Percentiles rank a stretch among this genome's conserved stretches.
These are phyloP conservation scores for Catharus minimus DNA, from an alignment of 2,113 vertebrate genomes.

Conservation along the genomic window DNA sequence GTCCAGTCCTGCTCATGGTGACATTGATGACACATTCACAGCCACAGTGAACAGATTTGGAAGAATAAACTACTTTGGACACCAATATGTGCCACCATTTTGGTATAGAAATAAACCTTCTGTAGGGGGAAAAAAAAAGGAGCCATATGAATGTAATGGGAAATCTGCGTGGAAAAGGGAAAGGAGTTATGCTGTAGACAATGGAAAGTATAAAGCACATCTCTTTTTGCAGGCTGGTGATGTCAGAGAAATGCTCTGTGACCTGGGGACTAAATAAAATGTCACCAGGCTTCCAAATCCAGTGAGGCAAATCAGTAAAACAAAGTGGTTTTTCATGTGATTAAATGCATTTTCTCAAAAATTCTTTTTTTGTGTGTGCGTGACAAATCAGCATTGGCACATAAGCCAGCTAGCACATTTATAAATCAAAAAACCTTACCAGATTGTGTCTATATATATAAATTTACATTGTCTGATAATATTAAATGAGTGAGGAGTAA, in stretches of 20 bases:
- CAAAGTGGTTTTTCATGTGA: background rate
- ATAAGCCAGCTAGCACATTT: background rate
- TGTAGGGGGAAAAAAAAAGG: background rate
- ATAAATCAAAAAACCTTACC: background rate
- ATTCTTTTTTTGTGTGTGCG: background rate
- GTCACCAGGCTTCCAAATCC: background rate
- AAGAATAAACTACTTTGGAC: background rate
- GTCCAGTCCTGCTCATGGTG: background rate
- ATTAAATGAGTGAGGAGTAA: background rate
- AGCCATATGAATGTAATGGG: background rate
- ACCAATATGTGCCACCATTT: background rate
- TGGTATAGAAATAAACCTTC: background rate
- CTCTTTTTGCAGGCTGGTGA: background rate
- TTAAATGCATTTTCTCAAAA: background rate
- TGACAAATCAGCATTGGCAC: background rate
- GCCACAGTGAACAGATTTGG: background rate
- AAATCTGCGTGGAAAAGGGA: background rate
- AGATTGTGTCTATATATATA: background rate
- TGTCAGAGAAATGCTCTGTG: slow-evolving; percentile 5
- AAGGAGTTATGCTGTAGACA: background rate
- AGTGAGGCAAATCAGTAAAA: background rate
- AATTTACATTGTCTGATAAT: slow-evolving; percentile 21
- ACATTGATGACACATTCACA: background rate
- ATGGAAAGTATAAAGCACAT: background rate
- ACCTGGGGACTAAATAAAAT: slow-evolving; percentile 15